Evolutionary conservation across 2,888 invertebrate genomes (phyloP).

Genomic region (Poecilobothrus nobilitatus): DNA sequence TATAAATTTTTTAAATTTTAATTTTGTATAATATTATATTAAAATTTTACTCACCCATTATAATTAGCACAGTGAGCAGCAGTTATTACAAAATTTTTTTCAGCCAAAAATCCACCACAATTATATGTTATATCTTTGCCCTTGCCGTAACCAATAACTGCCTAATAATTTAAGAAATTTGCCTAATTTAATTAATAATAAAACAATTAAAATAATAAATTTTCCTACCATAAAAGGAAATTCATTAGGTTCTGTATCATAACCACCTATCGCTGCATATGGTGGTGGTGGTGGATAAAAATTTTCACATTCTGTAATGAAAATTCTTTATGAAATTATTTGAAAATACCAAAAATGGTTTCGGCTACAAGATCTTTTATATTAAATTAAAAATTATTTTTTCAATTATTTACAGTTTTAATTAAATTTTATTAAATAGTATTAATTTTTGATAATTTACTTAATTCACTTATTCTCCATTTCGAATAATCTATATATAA

Average conservation of each 20-base stretch:
- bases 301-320: not conserved
- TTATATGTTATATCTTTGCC: slow-evolving; percentile 32
- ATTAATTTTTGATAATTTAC: not conserved
- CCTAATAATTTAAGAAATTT: not conserved
- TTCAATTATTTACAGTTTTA: too few species aligned
- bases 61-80: slow-evolving; percentile 38
- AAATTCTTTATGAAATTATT: not conserved
- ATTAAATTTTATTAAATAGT: too few species aligned
- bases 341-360: too few species aligned
- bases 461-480: not conserved
- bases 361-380: too few species aligned
- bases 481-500: not conserved
- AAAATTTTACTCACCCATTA: slow-evolving; percentile 29
- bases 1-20: not conserved
- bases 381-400: too few species aligned
- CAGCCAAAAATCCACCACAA: slow-evolving; percentile 41
- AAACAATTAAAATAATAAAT: not conserved
- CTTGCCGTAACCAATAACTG: not conserved
- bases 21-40: slow-evolving; percentile 7
- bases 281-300: not conserved
- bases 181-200: not conserved
- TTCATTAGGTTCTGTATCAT: not conserved
- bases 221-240: slow-evolving; percentile 7
- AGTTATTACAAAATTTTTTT: slow-evolving; percentile 35
- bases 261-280: not conserved